phyloP scores from a whole-genome alignment of 2,113 vertebrate species.

The Dasypus novemcinctus region DNA sequence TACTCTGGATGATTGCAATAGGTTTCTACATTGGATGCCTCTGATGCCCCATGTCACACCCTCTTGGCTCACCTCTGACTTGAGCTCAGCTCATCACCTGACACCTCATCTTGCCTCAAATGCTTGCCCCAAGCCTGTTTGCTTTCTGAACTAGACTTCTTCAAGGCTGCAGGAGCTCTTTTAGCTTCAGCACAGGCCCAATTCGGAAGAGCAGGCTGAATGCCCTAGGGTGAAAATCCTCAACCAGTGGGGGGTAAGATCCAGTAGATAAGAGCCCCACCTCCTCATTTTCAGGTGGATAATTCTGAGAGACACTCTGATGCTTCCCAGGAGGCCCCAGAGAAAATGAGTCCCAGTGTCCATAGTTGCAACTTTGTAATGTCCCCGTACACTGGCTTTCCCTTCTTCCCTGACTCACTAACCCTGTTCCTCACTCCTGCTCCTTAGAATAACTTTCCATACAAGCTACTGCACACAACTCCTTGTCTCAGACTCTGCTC shows the following conservation, averaged over 20 bases:
- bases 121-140: not conserved
- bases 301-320: not conserved
- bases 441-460: not conserved
- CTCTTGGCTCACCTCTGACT: not conserved
- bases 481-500: not conserved
- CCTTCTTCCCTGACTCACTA: not conserved
- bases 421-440: not conserved
- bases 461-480: not conserved
- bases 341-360: not conserved
- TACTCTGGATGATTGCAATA: not conserved
- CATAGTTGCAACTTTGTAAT: not conserved
- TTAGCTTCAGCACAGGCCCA: not conserved
- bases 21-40: not conserved
- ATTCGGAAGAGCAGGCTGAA: not conserved
- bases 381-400: not conserved
- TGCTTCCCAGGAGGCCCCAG: not conserved
- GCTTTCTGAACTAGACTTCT: not conserved
- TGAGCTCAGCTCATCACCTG: not conserved
- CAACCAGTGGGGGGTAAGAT: not conserved
- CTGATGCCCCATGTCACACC: not conserved
- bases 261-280: not conserved
- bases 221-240: not conserved
- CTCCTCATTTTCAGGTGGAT: not conserved
- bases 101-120: not conserved
- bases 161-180: not conserved